phyloP scores from a whole-genome alignment of 2,888 invertebrate species.

The Eulithis testata region DNA sequence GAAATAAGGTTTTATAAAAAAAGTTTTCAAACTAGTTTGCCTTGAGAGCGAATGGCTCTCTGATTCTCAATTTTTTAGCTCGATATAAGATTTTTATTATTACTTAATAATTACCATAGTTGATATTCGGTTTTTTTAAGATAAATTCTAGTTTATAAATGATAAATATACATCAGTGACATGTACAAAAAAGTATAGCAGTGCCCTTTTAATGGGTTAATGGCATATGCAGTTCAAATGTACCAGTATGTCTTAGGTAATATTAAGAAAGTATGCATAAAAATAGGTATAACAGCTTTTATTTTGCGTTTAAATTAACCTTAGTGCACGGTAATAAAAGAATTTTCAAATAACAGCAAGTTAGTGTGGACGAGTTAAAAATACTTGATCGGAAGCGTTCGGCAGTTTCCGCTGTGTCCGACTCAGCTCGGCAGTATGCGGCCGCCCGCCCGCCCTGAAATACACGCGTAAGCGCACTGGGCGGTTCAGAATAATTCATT shows the following conservation, averaged over 20 bases:
- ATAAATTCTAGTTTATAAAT: no score
- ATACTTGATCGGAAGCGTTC: constrained; percentile 72
- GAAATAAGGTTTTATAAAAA: no score
- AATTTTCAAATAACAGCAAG: constrained; percentile 43
- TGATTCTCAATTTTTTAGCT: no score
- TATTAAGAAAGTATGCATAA: constrained; percentile 61
- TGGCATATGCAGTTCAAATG: constrained; percentile 65
- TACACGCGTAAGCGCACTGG: constrained; percentile 65
- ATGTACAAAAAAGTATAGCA: not conserved
- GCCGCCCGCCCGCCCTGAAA: constrained; percentile 72
- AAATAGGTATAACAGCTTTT: constrained; percentile 25
- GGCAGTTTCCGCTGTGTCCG: constrained; percentile 60
- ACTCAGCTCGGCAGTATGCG: constrained; percentile 60
- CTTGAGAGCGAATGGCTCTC: no score
- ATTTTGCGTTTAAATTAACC: constrained; percentile 24
- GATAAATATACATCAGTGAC: constrained; percentile 1
- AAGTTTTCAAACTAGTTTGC: no score
- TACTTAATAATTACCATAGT: no score
- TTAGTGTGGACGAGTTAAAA: constrained; percentile 70
- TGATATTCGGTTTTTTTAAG: no score
- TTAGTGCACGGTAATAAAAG: constrained; percentile 25
- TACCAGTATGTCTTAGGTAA: constrained; percentile 50
- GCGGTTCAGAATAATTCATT: constrained; percentile 57
- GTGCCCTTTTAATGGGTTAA: constrained; percentile 65
- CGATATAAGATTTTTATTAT: no score